These are phyloP conservation scores for Bubo scandiacus DNA, from an alignment of 2,113 vertebrate species.

Conservation along the genomic window DNA sequence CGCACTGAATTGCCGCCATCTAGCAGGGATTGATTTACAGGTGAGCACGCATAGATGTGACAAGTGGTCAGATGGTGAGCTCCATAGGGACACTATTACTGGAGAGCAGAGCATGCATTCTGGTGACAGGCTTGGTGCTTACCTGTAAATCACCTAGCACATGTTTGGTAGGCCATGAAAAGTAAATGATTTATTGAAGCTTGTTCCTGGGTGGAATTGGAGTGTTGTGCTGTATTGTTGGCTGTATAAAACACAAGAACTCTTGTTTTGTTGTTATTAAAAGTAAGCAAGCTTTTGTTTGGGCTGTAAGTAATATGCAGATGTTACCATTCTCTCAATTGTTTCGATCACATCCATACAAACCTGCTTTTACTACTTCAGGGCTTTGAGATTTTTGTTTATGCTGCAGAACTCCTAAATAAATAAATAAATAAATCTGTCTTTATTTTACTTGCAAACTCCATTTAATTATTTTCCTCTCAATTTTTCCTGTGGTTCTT, in stretches of 20 bases:
- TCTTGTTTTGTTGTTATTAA: background rate
- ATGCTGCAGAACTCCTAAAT: background rate
- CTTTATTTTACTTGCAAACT: background rate
- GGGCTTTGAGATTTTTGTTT: background rate
- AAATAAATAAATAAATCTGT: background rate
- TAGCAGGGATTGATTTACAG: background rate
- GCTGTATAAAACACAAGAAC: background rate
- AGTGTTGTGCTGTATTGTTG: background rate
- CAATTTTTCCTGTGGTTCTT: background rate
- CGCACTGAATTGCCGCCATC: accelerated
- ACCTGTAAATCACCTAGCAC: background rate
- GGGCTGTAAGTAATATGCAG: background rate
- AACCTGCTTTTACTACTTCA: background rate
- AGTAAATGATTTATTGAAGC: background rate
- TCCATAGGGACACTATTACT: accelerated
- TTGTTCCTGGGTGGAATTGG: background rate
- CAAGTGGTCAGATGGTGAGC: background rate
- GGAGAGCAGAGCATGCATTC: background rate
- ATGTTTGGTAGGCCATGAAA: background rate
- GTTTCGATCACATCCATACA: background rate
- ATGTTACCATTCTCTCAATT: background rate
- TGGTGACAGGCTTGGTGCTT: background rate
- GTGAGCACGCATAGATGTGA: background rate
- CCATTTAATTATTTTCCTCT: background rate
- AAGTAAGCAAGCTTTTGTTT: background rate